Evolutionary conservation across 2,888 invertebrate genomes (phyloP), one percentile per base, ranked within the genome.

Genomic region (Micoletzkya japonica): DNA sequence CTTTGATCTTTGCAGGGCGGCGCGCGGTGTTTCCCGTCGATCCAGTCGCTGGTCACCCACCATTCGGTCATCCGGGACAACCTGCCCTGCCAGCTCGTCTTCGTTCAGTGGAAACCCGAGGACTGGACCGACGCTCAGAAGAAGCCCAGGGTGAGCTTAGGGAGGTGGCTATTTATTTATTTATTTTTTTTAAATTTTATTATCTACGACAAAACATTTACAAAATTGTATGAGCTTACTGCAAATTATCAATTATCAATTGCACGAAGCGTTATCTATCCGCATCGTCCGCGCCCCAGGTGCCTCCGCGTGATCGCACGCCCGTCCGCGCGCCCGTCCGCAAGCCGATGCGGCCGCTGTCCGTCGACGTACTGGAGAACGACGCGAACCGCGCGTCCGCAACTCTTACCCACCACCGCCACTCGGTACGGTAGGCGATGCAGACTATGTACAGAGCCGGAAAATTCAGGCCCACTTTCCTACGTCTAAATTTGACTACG

Each of bases 81-180:
- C 26, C 68, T 68, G 4, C 68, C 68, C 2, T 68, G 68, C 36
- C 68, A 57, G 0, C 58, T 68, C 26, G 68, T 68, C 20, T 68
- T 68, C 58, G 68, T 68, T 2, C 57, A 68, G 32, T 68, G 68
- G 68, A 68, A 68, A n/a, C 26, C 39, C 17, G 24, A 28, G 0
- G 58, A 68, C 20, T 68, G 68, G 68, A 32, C 34, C 2, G 32
- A 28, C 17, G 68, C 58, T 32, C 57, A 36, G 0, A 66, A 44
- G 64, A 66, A 54, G 44, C 64, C 64, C 1, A 66, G 37, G 54
- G 64, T 64, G 39, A 24, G 32, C n/a, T n/a, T n/a, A n/a, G n/a
- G n/a, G n/a, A n/a, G n/a, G n/a, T n/a, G n/a, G n/a, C n/a, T n/a
- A n/a, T n/a, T n/a, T n/a, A n/a, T n/a, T n/a, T n/a, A n/a, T n/a